phyloP scores from a whole-genome alignment of 2,113 vertebrate genomes.

The Acinonyx jubatus region DNA sequence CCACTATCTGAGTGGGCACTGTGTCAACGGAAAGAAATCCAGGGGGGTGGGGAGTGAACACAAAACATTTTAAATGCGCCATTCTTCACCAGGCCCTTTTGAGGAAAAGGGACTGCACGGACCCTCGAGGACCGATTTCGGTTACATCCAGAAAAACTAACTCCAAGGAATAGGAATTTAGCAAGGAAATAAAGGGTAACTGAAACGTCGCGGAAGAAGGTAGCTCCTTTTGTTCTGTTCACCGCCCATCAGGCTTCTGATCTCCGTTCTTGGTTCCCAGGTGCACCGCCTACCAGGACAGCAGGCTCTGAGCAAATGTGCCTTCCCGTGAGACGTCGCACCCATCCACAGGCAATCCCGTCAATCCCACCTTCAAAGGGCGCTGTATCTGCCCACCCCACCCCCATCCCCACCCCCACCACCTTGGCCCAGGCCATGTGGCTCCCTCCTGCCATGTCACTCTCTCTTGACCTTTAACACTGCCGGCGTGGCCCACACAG shows the following conservation, averaged over 20 bases:
- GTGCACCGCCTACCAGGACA: not conserved
- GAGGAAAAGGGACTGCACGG: not conserved
- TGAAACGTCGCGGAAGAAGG: not conserved
- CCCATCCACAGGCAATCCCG: not conserved
- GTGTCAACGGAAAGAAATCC: not conserved
- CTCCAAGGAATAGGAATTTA: not conserved
- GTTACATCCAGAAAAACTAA: not conserved
- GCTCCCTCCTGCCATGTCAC: accelerated
- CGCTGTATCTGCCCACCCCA: too few relatives aligned
- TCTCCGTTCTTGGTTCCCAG: not conserved
- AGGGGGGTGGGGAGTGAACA: accelerated
- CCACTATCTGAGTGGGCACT: not conserved
- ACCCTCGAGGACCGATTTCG: not conserved
- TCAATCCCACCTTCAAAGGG: not conserved
- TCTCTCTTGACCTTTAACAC: not conserved
- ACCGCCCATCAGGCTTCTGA: not conserved
- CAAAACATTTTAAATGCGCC: not conserved
- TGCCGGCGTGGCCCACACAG: too few relatives aligned
- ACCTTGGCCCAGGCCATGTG: not conserved
- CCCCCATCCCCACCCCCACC: accelerated
- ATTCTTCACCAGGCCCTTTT: not conserved
- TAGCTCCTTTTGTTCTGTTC: not conserved
- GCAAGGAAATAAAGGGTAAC: not conserved
- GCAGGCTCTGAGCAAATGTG: not conserved
- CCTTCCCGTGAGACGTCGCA: not conserved